Base-by-base conservation (phyloP, 2,888 invertebrate species). In the Cerceris rybyensis region DNA sequence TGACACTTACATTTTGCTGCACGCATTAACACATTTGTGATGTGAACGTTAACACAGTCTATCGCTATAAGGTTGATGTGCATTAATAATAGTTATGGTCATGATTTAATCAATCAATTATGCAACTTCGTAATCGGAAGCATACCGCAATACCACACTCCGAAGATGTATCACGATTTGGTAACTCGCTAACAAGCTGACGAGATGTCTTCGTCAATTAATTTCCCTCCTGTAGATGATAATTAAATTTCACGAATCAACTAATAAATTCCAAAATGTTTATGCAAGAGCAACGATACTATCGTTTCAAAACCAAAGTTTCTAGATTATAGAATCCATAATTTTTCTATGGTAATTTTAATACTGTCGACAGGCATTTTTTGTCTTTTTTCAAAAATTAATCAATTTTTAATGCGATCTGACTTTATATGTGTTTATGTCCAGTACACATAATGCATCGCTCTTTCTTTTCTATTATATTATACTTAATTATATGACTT, bases 81-180 rank as follows among this genome's bases (percentile, higher is more conserved):
- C 68, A 80, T 83, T 84, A 84, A 83, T 83, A 82, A 80, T 70
- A 57, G 57, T 59, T 59, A 64, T 69, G 59, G 55, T 54, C 71
- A 60, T 61, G 78, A 82, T 83, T 84, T 81, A 81, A 84, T 81
- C 77, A 75, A 81, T 81, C 81, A 78, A 81, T 82, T 82, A 81
- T 81, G 75, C 65, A 77, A 81, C 71, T 75, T 60, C 50, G 74
- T 77, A 82, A 72, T 73, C 64, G 39, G 65, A 66, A 54, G 55
- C 61, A 61, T 28, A 54, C 16, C 43, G 58, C 11, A 13, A n/a
- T n/a, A 41, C 39, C 58, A 55, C 42, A 28, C 42, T 50, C 52
- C 67, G 54, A 70, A 73, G 71, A 75, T 52, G 75, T 71, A 79
- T 72, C 66, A 55, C 49, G 67, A 67, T 82, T 76, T 75, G 28